phyloP scores from a whole-genome alignment of 2,113 vertebrate genomes.

The Lagenorhynchus albirostris region DNA sequence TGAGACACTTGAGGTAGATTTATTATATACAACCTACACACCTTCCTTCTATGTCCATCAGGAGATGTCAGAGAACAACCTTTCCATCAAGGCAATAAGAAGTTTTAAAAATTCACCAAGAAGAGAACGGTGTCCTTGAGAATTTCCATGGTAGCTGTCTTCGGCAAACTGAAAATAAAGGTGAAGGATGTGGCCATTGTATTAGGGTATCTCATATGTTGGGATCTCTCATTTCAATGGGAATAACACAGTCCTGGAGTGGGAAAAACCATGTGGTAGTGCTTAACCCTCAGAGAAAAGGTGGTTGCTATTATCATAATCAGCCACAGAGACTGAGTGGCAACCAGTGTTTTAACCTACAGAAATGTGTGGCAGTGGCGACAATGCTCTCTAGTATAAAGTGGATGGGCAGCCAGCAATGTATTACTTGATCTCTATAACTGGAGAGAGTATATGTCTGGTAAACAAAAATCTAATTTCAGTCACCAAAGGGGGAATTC shows the following conservation, averaged over 20 bases:
- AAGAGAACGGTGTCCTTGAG: not conserved
- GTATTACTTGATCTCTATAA: not conserved
- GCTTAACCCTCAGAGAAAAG: constrained; percentile 12
- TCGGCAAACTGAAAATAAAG: not conserved
- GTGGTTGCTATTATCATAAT: constrained; percentile 7
- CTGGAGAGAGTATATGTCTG: not conserved
- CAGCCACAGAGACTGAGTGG: not conserved
- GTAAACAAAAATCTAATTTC: not conserved
- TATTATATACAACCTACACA: not conserved
- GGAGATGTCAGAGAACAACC: not conserved
- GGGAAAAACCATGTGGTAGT: not conserved
- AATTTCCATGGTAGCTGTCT: not conserved
- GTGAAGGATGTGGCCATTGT: not conserved
- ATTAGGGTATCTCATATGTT: not conserved
- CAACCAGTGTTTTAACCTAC: not conserved
- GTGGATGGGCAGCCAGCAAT: not conserved
- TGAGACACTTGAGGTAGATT: not conserved
- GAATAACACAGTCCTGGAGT: not conserved
- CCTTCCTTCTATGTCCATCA: not conserved
- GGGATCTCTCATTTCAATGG: not conserved
- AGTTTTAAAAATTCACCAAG: not conserved
- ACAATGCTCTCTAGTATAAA: not conserved
- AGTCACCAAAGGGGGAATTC: not conserved
- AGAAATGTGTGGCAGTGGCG: not conserved
- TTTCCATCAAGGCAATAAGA: not conserved